Percentiles rank a stretch among this genome's conserved stretches.
These are phyloP conservation scores for Listronotus bonariensis DNA, from an alignment of 1,140 invertebrate genomes.

Conservation along the genomic window DNA sequence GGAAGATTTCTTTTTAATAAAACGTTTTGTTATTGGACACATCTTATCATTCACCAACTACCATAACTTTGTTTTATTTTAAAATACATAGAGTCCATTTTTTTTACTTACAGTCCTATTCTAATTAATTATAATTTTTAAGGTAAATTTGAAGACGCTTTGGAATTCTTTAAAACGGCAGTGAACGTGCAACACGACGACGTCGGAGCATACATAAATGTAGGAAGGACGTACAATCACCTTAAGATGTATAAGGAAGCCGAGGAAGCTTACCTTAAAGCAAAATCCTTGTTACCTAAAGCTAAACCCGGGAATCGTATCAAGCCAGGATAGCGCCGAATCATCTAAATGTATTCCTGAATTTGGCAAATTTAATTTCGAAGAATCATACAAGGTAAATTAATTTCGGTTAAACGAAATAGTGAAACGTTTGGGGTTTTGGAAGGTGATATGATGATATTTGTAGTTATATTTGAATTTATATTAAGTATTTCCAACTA, in stretches of 20 bases:
- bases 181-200: conserved; percentile 93
- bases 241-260: conserved; percentile 89
- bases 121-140: conserved; percentile 4
- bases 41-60: too few species aligned
- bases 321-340: conserved; percentile 94
- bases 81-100: too few species aligned
- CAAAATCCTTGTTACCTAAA: conserved; percentile 87
- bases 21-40: too few species aligned
- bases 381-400: conserved; percentile 76
- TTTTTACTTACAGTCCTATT: neutral
- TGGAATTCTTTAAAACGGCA: conserved; percentile 90
- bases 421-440: too few species aligned
- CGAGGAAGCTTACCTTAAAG: conserved; percentile 87
- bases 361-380: conserved; percentile 92
- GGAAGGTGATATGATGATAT: too few species aligned
- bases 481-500: too few species aligned
- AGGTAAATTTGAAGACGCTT: conserved; percentile 67
- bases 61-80: neutral
- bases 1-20: too few species aligned
- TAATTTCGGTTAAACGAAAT: too few species aligned
- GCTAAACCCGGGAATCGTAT: conserved; percentile 92
- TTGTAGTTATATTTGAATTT: too few species aligned
- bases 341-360: conserved; percentile 95
- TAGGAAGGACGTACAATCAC: conserved; percentile 92
- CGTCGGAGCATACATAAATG: conserved; percentile 94